Evolutionary conservation across 2,113 vertebrate species (phyloP).

Genomic region (Heterotis niloticus): DNA sequence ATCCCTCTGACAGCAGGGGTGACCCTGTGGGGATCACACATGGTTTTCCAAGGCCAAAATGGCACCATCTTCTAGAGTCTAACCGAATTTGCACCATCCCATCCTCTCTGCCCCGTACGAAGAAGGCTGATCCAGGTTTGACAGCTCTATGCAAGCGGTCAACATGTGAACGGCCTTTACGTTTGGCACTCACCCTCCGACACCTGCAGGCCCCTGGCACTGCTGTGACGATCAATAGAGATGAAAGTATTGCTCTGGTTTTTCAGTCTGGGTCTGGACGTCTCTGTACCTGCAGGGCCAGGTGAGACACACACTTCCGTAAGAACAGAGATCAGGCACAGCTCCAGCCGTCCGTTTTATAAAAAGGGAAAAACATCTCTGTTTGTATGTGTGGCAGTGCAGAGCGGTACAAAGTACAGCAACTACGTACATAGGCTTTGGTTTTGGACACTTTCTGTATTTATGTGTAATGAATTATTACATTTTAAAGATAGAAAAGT

Average conservation of each 20-base stretch:
- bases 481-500: no score
- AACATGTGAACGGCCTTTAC: constrained; percentile 18
- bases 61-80: neutral
- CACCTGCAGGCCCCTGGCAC: neutral
- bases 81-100: neutral
- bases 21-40: neutral
- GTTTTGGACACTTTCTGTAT: no score
- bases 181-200: constrained; percentile 10
- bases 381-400: no score
- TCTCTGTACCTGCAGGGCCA: constrained; percentile 25
- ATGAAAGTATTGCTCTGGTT: constrained; percentile 23
- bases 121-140: neutral
- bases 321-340: constrained; percentile 35
- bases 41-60: no score
- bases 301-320: constrained; percentile 16
- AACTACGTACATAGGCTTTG: no score
- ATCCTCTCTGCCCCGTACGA: neutral
- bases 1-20: neutral
- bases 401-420: no score
- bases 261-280: constrained; percentile 18
- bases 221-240: constrained; percentile 32
- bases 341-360: no score
- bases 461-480: no score
- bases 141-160: neutral
- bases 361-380: no score